These are phyloP conservation scores for Hypocryptadius cinnamomeus DNA, from an alignment of 2,113 vertebrate genomes.

Conservation along the genomic window DNA sequence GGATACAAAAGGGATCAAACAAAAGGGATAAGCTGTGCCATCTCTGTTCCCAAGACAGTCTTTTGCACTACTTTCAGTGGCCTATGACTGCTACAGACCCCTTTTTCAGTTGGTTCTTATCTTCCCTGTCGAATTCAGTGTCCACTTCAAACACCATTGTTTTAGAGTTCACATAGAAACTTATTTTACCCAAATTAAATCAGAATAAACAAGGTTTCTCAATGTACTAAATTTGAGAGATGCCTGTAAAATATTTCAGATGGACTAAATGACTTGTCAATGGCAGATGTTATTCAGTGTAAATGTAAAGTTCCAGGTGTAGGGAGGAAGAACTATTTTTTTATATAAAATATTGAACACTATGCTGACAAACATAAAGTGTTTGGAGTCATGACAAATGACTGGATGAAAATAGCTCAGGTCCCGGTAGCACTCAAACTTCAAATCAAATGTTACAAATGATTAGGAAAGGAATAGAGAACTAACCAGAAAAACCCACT, in stretches of 20 bases:
- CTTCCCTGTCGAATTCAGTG: background rate
- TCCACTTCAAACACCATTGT: background rate
- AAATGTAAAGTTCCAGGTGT: background rate
- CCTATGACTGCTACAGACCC: background rate
- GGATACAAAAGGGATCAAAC: no score
- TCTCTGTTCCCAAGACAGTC: background rate
- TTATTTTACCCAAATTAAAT: background rate
- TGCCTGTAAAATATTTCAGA: background rate
- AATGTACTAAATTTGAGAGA: background rate
- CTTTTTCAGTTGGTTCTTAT: background rate
- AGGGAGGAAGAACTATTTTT: background rate
- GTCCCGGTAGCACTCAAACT: background rate
- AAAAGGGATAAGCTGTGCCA: background rate
- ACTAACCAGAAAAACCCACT: background rate
- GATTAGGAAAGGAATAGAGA: background rate
- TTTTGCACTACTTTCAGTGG: background rate
- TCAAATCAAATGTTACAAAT: background rate
- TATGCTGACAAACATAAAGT: background rate
- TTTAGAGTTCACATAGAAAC: background rate
- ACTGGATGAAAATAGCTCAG: background rate
- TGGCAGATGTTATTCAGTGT: background rate
- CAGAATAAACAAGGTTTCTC: background rate
- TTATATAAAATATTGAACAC: background rate
- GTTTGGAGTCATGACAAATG: background rate
- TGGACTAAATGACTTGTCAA: background rate